Base-by-base conservation (phyloP, 2,888 invertebrate genomes). In the Drosophila algonquin region DNA sequence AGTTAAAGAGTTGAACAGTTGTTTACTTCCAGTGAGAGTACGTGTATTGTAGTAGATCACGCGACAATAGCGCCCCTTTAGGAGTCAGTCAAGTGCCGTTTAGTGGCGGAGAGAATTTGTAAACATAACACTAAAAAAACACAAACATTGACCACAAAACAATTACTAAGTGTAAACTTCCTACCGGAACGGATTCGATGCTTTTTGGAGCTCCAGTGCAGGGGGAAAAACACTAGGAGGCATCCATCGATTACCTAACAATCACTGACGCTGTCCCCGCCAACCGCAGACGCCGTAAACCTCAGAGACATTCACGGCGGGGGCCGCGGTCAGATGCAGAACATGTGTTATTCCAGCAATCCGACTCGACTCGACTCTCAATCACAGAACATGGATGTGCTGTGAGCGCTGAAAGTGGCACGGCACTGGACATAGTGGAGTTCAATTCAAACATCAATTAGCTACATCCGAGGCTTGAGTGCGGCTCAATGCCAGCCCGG, bases 361-460 rank as follows among this genome's bases (percentile, higher is more conserved):
- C 58, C 21, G 21, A 21, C 21, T 21, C 21, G 61, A 51, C 14
- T 47, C n/a, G 61, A 48, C 12, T 47, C 12, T 16, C 10, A n/a
- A 46, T 50, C 46, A 2, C 27, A 48, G 44, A 71, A 64, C 52
- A 62, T 62, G 73, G 53, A 71, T 45, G 46, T 46, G 18, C n/a
- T 40, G 40, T 40, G 40, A 40, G 18, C n/a, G 21, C 14, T 9
- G 35, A 30, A 47, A 71, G 51, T 54, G 63, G 44, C 32, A 10
- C 10, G 63, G 47, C 35, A 2, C 6, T 40, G 40, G 40, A n/a
- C 40, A 46, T 16, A 6, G 16, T 56, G 44, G 56, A 59, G 71
- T 30, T 48, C 44, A 50, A 80, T 82, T 80, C 88, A 82, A 82
- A 80, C 50, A 75, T 67, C 77, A 80, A 81, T 87, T 81, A 68